A percentile compares a stretch with the other conserved stretches of the same genome.
phyloP scores from a whole-genome alignment of 1,140 invertebrate genomes.

The Stegodyphus dumicola region DNA sequence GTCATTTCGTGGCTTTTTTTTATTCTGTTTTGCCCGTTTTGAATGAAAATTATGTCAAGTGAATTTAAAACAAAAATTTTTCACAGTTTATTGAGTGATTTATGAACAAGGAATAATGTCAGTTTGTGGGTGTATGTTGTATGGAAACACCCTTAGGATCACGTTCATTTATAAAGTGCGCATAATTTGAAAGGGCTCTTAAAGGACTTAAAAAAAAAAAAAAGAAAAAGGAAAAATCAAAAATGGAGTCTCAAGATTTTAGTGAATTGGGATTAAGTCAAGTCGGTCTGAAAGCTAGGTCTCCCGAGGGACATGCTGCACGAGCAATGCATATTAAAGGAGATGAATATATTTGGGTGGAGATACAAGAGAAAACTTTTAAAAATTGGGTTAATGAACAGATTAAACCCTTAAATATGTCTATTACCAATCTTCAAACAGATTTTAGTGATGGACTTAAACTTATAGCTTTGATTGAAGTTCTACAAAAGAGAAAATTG shows the following conservation, averaged over 20 bases:
- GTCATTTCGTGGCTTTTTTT: too few relatives aligned
- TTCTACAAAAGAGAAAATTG: conserved; percentile 83
- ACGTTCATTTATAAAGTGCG: not conserved
- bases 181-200: too few relatives aligned
- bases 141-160: not conserved
- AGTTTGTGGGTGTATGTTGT: not conserved
- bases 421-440: conserved; percentile 81
- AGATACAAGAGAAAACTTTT: conserved; percentile 97
- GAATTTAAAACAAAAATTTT: too few relatives aligned
- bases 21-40: too few relatives aligned
- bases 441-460: conserved; percentile 91
- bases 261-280: conserved; percentile 62
- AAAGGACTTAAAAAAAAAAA: too few relatives aligned
- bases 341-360: conserved; percentile 93
- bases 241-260: conserved; percentile 51
- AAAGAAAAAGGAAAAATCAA: not conserved
- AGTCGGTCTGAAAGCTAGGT: conserved; percentile 82
- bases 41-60: too few relatives aligned
- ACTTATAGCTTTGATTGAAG: conserved; percentile 91
- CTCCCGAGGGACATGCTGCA: conserved; percentile 90
- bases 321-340: conserved; percentile 93
- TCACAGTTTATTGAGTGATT: too few relatives aligned
- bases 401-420: conserved; percentile 71
- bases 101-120: not conserved
- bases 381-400: conserved; percentile 98